Percentiles rank a stretch among this genome's conserved stretches.
Evolutionary conservation across 1,140 invertebrate species (phyloP).

Genomic region (Glomeris maerens): DNA sequence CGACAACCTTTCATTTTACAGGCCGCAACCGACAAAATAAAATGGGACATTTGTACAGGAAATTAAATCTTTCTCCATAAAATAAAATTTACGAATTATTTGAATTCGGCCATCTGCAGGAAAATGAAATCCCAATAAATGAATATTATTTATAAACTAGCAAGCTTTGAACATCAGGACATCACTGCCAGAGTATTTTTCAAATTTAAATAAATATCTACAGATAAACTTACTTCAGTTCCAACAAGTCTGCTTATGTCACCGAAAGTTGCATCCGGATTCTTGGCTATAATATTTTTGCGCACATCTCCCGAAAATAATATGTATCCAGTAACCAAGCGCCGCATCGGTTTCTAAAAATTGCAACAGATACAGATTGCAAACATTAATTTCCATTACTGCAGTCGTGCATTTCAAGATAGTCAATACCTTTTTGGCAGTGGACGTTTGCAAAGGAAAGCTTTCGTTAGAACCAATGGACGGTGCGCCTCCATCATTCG

Average conservation of each 20-base stretch:
- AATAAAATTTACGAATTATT: too few relatives aligned
- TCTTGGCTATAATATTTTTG: constrained; percentile 66
- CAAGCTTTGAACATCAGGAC: too few relatives aligned
- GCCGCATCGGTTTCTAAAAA: constrained; percentile 13
- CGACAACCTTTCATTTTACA: too few relatives aligned
- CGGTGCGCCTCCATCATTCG: constrained; percentile 53
- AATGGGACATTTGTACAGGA: too few relatives aligned
- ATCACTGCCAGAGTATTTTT: too few relatives aligned
- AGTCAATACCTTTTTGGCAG: constrained; percentile 28
- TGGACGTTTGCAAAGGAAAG: constrained; percentile 25
- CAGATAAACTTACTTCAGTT: constrained; percentile 50
- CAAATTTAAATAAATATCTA: too few relatives aligned
- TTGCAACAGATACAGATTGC: constrained; percentile 1
- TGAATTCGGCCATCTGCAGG: too few relatives aligned
- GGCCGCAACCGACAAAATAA: too few relatives aligned
- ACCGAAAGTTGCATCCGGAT: constrained; percentile 89
- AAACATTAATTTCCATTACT: neutral
- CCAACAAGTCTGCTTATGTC: constrained; percentile 96
- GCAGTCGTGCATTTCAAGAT: constrained; percentile 12
- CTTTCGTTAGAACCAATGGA: constrained; percentile 52
- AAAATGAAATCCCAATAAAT: too few relatives aligned
- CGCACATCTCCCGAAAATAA: constrained; percentile 94
- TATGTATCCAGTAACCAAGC: constrained; percentile 89
- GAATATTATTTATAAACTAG: too few relatives aligned
- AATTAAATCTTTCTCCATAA: too few relatives aligned